These are phyloP conservation scores for Valencia hispanica DNA, from an alignment of 2,797 vertebrate genomes.

Conservation along the genomic window DNA sequence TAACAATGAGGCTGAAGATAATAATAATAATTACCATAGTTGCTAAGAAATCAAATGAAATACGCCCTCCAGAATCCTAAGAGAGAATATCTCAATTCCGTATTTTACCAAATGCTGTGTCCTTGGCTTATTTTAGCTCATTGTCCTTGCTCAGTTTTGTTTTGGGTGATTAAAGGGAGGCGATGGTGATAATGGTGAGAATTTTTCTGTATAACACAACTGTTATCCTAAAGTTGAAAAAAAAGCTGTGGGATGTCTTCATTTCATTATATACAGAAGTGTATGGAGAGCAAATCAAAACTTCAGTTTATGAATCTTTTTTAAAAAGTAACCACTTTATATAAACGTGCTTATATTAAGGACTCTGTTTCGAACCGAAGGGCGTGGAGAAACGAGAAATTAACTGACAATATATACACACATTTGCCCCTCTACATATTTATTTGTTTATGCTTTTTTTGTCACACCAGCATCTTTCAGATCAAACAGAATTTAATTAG, in stretches of 20 bases:
- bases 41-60: not conserved
- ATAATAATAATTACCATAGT: not conserved
- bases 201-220: not conserved
- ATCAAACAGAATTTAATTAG: not conserved
- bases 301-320: not conserved
- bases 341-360: not conserved
- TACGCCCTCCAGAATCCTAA: not conserved
- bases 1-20: not conserved
- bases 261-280: not conserved
- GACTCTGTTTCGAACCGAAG: not conserved
- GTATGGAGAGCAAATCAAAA: not conserved
- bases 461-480: not conserved
- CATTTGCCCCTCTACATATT: not conserved
- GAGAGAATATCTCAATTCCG: not conserved
- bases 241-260: not conserved
- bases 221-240: not conserved
- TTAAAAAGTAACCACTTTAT: not conserved
- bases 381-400: not conserved
- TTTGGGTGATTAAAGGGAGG: not conserved
- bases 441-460: not conserved
- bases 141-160: not conserved
- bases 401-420: not conserved
- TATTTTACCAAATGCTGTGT: not conserved
- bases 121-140: constrained; percentile 4
- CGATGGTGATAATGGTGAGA: not conserved